phyloP scores from a whole-genome alignment of 2,113 vertebrate species.

The Cyphomyrus plagiostoma region DNA sequence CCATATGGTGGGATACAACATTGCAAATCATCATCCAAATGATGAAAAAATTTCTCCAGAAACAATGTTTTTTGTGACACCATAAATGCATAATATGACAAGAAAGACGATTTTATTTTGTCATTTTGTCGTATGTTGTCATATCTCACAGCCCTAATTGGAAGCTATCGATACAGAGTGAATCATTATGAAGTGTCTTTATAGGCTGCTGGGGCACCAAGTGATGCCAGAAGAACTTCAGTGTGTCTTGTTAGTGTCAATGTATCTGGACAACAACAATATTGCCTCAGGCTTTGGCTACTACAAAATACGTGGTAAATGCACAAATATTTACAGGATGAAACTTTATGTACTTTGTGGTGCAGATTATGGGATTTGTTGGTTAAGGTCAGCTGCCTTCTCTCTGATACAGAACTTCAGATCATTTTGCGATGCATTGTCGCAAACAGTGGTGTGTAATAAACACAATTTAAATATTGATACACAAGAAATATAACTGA shows the following conservation, averaged over 20 bases:
- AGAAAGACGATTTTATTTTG: too few species aligned
- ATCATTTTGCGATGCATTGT: background rate
- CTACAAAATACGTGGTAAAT: background rate
- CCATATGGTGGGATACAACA: too few species aligned
- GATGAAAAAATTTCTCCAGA: too few species aligned
- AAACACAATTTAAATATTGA: background rate
- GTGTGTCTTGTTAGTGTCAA: background rate
- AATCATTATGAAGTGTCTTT: background rate
- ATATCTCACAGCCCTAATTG: background rate
- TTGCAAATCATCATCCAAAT: too few species aligned
- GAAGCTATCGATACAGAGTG: background rate
- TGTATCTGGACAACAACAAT: background rate
- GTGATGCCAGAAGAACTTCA: background rate
- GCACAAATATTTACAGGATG: background rate
- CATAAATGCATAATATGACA: too few species aligned
- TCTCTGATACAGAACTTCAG: background rate
- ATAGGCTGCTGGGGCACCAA: background rate
- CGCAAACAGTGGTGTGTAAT: background rate
- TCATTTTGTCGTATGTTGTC: too few species aligned
- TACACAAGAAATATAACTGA: background rate
- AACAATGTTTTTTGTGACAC: too few species aligned
- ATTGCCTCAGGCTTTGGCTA: background rate
- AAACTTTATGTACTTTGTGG: background rate
- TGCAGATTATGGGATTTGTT: background rate
- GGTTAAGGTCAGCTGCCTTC: background rate